phyloP scores from a whole-genome alignment of 2,797 vertebrate genomes.

The Geotrypetes seraphini region DNA sequence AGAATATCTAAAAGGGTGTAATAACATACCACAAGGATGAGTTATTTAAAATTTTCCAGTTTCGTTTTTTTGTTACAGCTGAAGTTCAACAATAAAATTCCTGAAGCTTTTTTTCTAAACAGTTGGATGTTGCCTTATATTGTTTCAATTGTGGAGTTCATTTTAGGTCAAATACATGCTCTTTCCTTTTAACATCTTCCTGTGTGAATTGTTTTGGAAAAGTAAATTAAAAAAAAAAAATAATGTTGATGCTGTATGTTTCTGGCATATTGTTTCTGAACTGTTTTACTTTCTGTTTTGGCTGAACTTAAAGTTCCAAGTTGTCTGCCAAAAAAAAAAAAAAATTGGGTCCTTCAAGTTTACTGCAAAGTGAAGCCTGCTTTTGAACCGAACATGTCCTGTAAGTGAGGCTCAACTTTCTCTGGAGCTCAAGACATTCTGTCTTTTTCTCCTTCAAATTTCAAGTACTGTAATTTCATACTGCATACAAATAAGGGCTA shows the following conservation, averaged over 20 bases:
- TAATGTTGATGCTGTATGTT: slow-evolving; percentile 73
- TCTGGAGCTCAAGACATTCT: slow-evolving; percentile 37
- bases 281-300: slow-evolving; percentile 91
- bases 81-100: slow-evolving; percentile 19
- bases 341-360: slow-evolving; percentile 47
- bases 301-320: slow-evolving; percentile 83
- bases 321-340: slow-evolving; percentile 35
- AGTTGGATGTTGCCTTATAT: slow-evolving; percentile 19
- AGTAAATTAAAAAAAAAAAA: slow-evolving; percentile 69
- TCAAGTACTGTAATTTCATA: too few relatives aligned
- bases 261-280: slow-evolving; percentile 74
- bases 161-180: slow-evolving; percentile 73
- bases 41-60: neutral
- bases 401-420: slow-evolving; percentile 45
- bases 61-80: too few relatives aligned
- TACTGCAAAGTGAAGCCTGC: slow-evolving; percentile 42
- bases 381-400: slow-evolving; percentile 40
- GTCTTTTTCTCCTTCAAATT: slow-evolving; percentile 46
- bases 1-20: slow-evolving; percentile 29
- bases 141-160: slow-evolving; percentile 63
- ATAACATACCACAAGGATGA: slow-evolving; percentile 34
- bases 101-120: slow-evolving; percentile 22
- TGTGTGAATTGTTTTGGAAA: slow-evolving; percentile 63
- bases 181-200: slow-evolving; percentile 58
- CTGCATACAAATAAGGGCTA: too few relatives aligned